A percentile compares a stretch with the other conserved stretches of the same genome.
Evolutionary conservation across 2,888 invertebrate genomes (phyloP).

Genomic region (Synanthedon myopaeformis): DNA sequence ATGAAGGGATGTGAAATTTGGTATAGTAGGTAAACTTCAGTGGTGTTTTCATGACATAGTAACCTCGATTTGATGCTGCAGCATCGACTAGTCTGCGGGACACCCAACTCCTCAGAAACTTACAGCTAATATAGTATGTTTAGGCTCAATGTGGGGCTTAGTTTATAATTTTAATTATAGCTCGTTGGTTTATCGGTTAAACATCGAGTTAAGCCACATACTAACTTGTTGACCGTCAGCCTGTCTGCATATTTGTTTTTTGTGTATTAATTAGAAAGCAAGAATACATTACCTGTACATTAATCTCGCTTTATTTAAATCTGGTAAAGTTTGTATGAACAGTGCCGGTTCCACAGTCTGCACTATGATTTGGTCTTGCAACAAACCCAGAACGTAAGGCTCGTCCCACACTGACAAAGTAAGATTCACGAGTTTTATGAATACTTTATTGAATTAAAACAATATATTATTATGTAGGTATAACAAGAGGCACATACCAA

Average conservation of each 20-base stretch:
- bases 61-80: too few relatives aligned
- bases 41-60: too few relatives aligned
- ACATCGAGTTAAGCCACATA: too few relatives aligned
- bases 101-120: too few relatives aligned
- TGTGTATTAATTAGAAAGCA: neutral
- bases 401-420: conserved; percentile 86
- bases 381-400: conserved; percentile 89
- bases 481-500: conserved; percentile 58
- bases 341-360: conserved; percentile 85
- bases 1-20: too few relatives aligned
- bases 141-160: too few relatives aligned
- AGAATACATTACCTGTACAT: conserved; percentile 64
- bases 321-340: conserved; percentile 84
- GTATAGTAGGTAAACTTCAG: too few relatives aligned
- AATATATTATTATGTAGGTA: neutral
- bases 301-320: conserved; percentile 80
- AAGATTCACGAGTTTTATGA: neutral
- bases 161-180: too few relatives aligned
- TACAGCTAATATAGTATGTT: too few relatives aligned
- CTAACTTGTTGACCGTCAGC: too few relatives aligned
- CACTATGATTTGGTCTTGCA: conserved; percentile 86
- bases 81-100: too few relatives aligned
- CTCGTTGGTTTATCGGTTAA: neutral
- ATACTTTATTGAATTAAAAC: neutral
- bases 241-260: too few relatives aligned